Evolutionary conservation across 2,113 vertebrate species (phyloP), one percentile per base, ranked within the genome.

Genomic region (Apteryx mantelli): DNA sequence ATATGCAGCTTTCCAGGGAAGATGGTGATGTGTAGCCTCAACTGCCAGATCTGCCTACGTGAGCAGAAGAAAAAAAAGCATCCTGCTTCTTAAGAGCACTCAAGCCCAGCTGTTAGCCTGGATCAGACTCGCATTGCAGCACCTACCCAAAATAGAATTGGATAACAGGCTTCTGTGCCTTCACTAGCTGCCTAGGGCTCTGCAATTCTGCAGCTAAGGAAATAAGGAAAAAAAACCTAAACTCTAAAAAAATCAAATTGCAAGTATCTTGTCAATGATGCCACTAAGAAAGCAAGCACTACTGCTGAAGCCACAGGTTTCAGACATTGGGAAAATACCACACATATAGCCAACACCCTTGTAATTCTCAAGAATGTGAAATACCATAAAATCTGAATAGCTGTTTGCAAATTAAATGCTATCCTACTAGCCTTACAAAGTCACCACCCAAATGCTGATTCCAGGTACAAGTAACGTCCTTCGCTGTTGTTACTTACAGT

Each of bases 71-170:
- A 87, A 76, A 17, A 70, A 32, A 40, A 94, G 84, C 91, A 88
- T 93, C 95, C 82, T 78, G 78, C 68, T 56, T 36, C 78, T 80
- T 86, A 78, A 52, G 76, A 95, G 89, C 89, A 17, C 92, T 89
- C 0, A 2, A 89, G 95, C 93, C 94, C 94, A 95, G 94, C 95
- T 96, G 96, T 82, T 93, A 88, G 92, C 82, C 93, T 66, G 87
- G 94, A 92, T 95, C 91, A 96, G 71, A 40, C 91, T 95, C 20
- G 2, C 84, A 92, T 91, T 88, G 95, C 96, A 94, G 87, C 91
- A 94, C 53, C 78, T 52, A 69, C 96, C 91, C 88, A 91, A 97
- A 95, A 96, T 93, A 97, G 97, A 95, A 94, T 0, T 3, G 44
- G 87, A 55, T 82, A 95, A 83, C 95, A 94, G 93, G 71, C 76